Evolutionary conservation across 2,888 invertebrate genomes (phyloP).

Genomic region (Rhagonycha lutea): DNA sequence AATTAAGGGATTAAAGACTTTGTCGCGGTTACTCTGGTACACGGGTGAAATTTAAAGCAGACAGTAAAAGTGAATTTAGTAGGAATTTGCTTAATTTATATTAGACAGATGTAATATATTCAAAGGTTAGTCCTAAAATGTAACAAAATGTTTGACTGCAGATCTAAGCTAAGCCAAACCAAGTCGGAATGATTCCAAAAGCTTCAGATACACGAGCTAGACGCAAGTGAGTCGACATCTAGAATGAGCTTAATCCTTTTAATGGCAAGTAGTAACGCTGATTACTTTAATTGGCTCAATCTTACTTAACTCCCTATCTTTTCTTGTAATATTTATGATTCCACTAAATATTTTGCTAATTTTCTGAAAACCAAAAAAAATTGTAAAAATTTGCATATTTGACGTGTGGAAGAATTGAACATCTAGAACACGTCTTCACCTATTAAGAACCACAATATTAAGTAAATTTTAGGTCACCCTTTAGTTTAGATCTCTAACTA

Average conservation of each 20-base stretch:
- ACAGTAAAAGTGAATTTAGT: slow-evolving; percentile 17
- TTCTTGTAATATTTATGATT: slow-evolving; percentile 48
- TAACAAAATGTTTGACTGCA: slow-evolving; percentile 53
- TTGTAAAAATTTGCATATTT: background rate
- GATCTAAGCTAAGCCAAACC: slow-evolving; percentile 47
- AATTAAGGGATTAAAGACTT: background rate
- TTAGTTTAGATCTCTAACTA: slow-evolving; percentile 20
- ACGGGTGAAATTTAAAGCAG: background rate
- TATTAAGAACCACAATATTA: slow-evolving; percentile 23
- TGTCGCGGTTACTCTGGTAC: background rate
- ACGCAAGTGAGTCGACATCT: slow-evolving; percentile 51
- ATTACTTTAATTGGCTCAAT: slow-evolving; percentile 74
- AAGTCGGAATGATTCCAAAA: slow-evolving; percentile 39
- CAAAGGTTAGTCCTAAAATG: slow-evolving; percentile 56
- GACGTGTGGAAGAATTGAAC: background rate
- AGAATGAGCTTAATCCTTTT: slow-evolving; percentile 64
- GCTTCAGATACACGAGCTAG: slow-evolving; percentile 47
- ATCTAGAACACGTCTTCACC: slow-evolving; percentile 10
- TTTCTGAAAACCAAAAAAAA: slow-evolving; percentile 5
- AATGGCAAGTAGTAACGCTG: slow-evolving; percentile 71
- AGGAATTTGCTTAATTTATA: slow-evolving; percentile 39
- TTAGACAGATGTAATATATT: slow-evolving; percentile 52
- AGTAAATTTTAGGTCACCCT: slow-evolving; percentile 31
- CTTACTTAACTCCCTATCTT: slow-evolving; percentile 58
- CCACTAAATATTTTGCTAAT: slow-evolving; percentile 24